Base-by-base conservation (phyloP, 2,113 vertebrate genomes). In the Manacus vitellinus region DNA sequence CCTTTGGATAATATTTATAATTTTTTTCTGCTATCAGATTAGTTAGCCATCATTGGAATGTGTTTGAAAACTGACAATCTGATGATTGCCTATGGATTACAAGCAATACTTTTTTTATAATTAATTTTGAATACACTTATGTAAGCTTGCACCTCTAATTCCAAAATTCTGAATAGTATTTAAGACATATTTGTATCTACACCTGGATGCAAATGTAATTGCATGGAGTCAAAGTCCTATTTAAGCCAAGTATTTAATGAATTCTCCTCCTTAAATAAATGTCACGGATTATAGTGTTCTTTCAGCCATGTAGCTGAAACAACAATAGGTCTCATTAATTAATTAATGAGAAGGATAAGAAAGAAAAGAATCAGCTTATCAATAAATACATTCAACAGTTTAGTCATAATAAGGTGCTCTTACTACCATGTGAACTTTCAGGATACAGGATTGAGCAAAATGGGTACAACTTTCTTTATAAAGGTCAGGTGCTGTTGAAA, bases 311-410 rank as follows among this genome's bases (percentile, higher is more conserved):
- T 41, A 71, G 49, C 11, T 94, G 75, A 84, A 93, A 86, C 21
- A 91, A 85, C 27, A 84, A 19, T 39, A 82, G 54, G 13, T 30
- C 49, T 67, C 71, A 61, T 82, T 89, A 81, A 55, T 80, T 80
- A 86, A 78, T 56, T 93, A 90, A 78, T 85, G 49, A 88, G 62
- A 72, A 63, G 54, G 37, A 63, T 85, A 88, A 79, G 58, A 76
- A 80, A 80, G 67, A 83, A 68, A 94, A 75, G 35, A 74, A 72
- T 41, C 56, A 54, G 56, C 35, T 94, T 94, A 78, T 87, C 65
- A 85, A 39, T 49, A 92, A 86, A 94, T 71, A 58, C 47, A 43
- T 63, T 85, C 67, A 74, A 44, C 73, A 51, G 30, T 89, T 91
- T 31, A 77, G 31, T 66, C 14, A 52, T 79, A 88, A 66, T 68